Evolutionary conservation across 2,888 invertebrate genomes (phyloP), one percentile per base, ranked within the genome.

Genomic region (Sinopyrophorus schimmeli): DNA sequence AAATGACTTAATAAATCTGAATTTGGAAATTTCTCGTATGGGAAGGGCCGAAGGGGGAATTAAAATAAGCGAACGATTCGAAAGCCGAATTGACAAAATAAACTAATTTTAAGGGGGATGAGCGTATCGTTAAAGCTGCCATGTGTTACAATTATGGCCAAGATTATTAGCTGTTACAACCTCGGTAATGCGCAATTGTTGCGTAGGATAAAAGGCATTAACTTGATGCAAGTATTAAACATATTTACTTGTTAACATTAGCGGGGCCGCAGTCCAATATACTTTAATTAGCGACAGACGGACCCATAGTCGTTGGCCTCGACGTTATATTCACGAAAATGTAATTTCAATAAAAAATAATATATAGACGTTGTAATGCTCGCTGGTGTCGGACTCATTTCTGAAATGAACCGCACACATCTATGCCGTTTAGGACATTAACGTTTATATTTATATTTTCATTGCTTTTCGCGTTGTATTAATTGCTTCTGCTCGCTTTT

Each of bases 201-300:
- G 58, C 60, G 60, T 58, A 52, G 60, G 58, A 59, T 60, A 60
- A 59, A n/a, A 61, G 53, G 58, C 60, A 61, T 62, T 62, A 62
- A 60, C 53, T 61, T 62, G 60, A 62, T 59, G 58, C 55, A 50
- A 39, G 55, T 55, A 58, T 60, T 63, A 63, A 61, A 61, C 59
- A 61, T 61, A 61, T 61, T 61, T 61, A 61, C 59, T 61, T 61
- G 61, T 59, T 61, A 61, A 49, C 55, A 55, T 57, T 58, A 56
- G 57, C 52, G 47, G 50, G n/a, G 18, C 51, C 54, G 48, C 57
- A 54, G 54, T 61, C 57, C 56, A 59, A 59, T 61, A 61, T 58
- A 58, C 57, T 61, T 59, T 61, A 59, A 61, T 61, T 61, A 61
- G 55, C 55, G 53, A 53, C 55, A 53, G 57, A 55, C 57, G 55